Evolutionary conservation across 2,797 vertebrate species (phyloP), one percentile per base, ranked within the genome.

Genomic region (Cossypha caffra): DNA sequence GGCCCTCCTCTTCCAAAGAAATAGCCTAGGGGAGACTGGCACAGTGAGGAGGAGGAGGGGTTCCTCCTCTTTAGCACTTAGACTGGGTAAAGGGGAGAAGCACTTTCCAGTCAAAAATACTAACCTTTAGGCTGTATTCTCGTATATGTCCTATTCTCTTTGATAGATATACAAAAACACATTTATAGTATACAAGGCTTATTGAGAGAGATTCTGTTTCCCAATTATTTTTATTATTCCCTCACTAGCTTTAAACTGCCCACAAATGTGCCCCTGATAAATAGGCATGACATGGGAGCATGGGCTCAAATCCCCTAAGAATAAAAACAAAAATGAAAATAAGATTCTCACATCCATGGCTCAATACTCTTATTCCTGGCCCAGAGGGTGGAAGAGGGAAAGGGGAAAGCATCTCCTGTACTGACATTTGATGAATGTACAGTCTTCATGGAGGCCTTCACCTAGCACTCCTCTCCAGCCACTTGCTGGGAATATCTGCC

Each of bases 221-320:
- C 28, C 28, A 57, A 29, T 79, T 84, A 25, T 50, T 76, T 86
- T 81, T 81, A 64, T 88, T 91, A 35, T 62, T 79, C 52, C 37
- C 48, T 66, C 13, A n/a, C 29, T 52, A 37, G 19, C 48, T 86
- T 80, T 52, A 88, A 93, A 74, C 68, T 92, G 18, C 64, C 42
- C 40, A 51, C 26, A 74, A 19, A 86, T 16, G 16, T 74, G 37
- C 28, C 40, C 16, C 48, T 83, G 48, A 40, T 74, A 86, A 76
- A 59, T 37, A 57, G 31, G 18, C 42, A 71, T 23, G 48, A 45
- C 17, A 40, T 71, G 26, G 25, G n/a, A 90, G 31, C 25, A 1
- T 24, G 20, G 26, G 37, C 29, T 74, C 61, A 62, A 90, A 69
- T 67, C 50, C 52, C 61, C 74, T 31, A 40, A 73, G 69, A 66